Percentiles rank a stretch among this genome's conserved stretches.
Conservation (phyloP, 2,113 vertebrate species). For the Electrona antarctica region DNA sequence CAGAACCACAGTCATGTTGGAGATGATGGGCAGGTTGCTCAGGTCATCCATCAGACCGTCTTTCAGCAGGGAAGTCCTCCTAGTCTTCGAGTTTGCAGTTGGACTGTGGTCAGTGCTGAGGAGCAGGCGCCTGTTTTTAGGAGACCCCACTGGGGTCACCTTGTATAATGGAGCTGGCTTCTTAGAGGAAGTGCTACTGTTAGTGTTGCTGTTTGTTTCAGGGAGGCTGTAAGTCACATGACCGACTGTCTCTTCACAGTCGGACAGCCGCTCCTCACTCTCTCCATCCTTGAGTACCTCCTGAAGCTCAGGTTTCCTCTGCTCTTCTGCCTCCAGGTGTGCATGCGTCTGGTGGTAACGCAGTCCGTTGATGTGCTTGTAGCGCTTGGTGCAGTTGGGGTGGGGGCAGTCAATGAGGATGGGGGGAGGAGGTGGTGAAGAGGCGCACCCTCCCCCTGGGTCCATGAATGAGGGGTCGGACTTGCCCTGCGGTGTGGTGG, state of each 20-base stretch:
- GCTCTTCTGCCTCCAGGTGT: slow-evolving; percentile 89
- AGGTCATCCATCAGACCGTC: slow-evolving; percentile 87
- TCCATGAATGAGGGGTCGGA: slow-evolving; percentile 91
- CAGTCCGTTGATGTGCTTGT: slow-evolving; percentile 98
- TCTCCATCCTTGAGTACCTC: slow-evolving; percentile 83
- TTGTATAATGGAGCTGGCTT: slow-evolving; percentile 85
- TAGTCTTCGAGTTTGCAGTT: slow-evolving; percentile 83
- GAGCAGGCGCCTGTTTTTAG: slow-evolving; percentile 88
- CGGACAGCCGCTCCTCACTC: slow-evolving; percentile 92
- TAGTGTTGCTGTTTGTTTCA: slow-evolving; percentile 80
- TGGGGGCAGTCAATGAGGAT: slow-evolving; percentile 98
- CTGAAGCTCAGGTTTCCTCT: slow-evolving; percentile 87
- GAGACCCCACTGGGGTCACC: slow-evolving; percentile 84
- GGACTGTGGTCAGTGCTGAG: slow-evolving; percentile 84
- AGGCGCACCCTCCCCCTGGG: slow-evolving; percentile 83
- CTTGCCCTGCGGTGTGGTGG: slow-evolving; percentile 94
- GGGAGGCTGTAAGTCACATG: slow-evolving; percentile 86
- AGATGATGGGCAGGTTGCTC: slow-evolving; percentile 92
- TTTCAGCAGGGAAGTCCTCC: slow-evolving; percentile 90
- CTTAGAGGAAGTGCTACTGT: slow-evolving; percentile 73
- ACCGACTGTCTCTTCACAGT: slow-evolving; percentile 90
- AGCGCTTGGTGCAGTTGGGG: slow-evolving; percentile 99
- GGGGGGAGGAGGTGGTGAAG: slow-evolving; percentile 87
- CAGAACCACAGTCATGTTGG: slow-evolving; percentile 92
- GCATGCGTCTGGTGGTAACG: slow-evolving; percentile 98